phyloP scores from a whole-genome alignment of 2,888 invertebrate genomes.

The Hybos culiciformis region DNA sequence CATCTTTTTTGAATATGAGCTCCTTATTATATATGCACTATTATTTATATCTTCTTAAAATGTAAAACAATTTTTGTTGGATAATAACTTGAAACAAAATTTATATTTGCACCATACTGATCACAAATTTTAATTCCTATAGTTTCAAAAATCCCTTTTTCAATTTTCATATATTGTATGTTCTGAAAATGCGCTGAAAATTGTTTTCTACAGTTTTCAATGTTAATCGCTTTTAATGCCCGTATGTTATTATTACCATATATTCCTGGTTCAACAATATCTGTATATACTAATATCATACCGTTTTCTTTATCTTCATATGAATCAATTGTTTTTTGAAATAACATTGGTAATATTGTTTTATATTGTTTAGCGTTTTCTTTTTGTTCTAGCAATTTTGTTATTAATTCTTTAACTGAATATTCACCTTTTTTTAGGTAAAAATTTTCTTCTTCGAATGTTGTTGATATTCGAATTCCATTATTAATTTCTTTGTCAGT shows the following conservation, averaged over 20 bases:
- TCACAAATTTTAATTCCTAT: background rate
- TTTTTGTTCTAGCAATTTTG: background rate
- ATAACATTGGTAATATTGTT: background rate
- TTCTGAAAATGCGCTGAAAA: background rate
- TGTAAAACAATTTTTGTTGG: background rate
- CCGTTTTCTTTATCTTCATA: background rate
- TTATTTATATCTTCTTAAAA: background rate
- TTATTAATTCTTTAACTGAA: background rate
- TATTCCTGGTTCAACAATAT: background rate
- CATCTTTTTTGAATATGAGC: background rate
- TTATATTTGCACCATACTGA: background rate
- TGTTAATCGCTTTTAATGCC: background rate
- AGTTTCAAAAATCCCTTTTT: background rate
- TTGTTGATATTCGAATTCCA: background rate
- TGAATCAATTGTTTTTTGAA: background rate
- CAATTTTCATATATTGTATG: background rate
- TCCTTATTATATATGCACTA: background rate
- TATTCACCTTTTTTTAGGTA: background rate
- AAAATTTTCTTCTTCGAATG: background rate
- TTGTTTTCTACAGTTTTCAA: background rate
- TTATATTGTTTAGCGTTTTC: background rate
- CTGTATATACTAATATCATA: background rate
- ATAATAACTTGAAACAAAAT: background rate
- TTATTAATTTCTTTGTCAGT: background rate
- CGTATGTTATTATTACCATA: background rate